Evolutionary conservation across 2,113 vertebrate genomes (phyloP).

Genomic region (Otolemur garnettii): DNA sequence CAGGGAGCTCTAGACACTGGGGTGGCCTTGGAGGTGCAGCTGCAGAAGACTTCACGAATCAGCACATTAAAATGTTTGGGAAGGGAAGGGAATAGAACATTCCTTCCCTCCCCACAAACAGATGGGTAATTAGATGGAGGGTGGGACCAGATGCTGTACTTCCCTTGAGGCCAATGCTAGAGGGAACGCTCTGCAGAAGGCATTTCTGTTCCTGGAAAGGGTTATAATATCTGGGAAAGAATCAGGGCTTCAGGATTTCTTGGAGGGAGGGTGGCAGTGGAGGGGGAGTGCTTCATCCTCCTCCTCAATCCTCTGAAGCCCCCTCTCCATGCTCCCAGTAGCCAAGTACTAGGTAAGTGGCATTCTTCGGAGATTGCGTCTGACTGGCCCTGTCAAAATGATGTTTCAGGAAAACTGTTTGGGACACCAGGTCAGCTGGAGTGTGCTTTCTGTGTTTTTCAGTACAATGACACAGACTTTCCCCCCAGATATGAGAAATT

Average conservation of each 20-base stretch:
- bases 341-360: background rate
- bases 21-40: background rate
- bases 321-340: background rate
- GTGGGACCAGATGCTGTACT: constrained; percentile 51
- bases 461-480: rapidly evolving
- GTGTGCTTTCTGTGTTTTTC: background rate
- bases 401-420: background rate
- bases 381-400: too few relatives aligned
- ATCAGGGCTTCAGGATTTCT: background rate
- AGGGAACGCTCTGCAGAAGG: constrained; percentile 55
- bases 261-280: background rate
- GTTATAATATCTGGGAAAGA: background rate
- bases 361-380: rapidly evolving
- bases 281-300: background rate
- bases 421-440: rapidly evolving
- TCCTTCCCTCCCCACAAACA: constrained; percentile 50
- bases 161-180: background rate
- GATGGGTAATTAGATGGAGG: constrained; percentile 66
- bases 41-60: background rate
- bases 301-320: background rate
- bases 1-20: rapidly evolving
- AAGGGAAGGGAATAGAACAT: background rate
- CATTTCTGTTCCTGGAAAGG: background rate
- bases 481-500: background rate
- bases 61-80: background rate